These are phyloP conservation scores for Eupithecia inturbata DNA, from an alignment of 2,888 invertebrate species.

Conservation along the genomic window DNA sequence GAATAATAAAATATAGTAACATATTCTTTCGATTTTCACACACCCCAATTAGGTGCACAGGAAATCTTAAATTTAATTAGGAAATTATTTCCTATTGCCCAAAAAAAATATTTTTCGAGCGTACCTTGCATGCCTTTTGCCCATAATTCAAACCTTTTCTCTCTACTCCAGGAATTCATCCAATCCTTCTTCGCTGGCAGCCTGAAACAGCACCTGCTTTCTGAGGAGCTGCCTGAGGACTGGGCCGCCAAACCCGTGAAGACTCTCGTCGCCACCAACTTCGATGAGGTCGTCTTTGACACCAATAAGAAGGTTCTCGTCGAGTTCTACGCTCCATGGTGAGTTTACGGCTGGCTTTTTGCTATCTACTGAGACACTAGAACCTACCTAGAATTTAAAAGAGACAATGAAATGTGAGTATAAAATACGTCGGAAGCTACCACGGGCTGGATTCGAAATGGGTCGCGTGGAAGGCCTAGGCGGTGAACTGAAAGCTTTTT, in stretches of 20 bases:
- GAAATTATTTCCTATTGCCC: background rate
- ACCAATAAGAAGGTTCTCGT: constrained; percentile 96
- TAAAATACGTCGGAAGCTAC: too few relatives aligned
- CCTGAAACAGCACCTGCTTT: constrained; percentile 97
- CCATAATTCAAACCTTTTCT: background rate
- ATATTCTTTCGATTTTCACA: too few relatives aligned
- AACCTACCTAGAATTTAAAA: background rate
- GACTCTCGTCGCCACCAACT: constrained; percentile 96
- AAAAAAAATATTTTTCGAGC: background rate
- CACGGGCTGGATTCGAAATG: too few relatives aligned
- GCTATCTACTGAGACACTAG: background rate
- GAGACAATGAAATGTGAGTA: too few relatives aligned
- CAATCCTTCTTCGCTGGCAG: constrained; percentile 95
- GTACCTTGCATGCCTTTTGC: background rate
- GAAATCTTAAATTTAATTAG: too few relatives aligned
- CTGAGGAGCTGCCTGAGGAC: constrained; percentile 97
- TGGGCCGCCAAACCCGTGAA: constrained; percentile 99
- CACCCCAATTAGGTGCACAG: too few relatives aligned
- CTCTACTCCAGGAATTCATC: constrained; percentile 88
- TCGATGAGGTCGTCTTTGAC: constrained; percentile 95
- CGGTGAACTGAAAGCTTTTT: too few relatives aligned
- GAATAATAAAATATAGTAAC: background rate
- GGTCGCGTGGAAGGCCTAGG: too few relatives aligned
- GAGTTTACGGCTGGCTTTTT: background rate
- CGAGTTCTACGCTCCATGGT: constrained; percentile 99